Conservation (phyloP, 1,140 invertebrate species). For the Mercenaria mercenaria region DNA sequence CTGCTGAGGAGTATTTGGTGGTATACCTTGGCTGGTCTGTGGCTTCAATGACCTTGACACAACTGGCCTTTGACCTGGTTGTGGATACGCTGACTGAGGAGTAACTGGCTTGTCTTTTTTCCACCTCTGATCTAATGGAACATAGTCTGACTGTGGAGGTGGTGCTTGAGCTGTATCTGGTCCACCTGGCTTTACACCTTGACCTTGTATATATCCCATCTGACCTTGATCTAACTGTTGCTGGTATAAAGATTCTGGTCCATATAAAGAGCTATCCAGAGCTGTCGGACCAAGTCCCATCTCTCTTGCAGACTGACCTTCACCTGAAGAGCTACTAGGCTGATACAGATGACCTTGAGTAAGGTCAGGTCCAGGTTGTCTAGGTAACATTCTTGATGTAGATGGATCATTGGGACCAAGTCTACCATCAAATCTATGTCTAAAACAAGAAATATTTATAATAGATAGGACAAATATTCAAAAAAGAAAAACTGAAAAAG, state of each 20-base stretch:
- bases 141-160: slow-evolving; percentile 29
- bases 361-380: slow-evolving; percentile 47
- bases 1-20: neutral
- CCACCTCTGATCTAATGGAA: slow-evolving; percentile 62
- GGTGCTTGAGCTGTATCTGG: slow-evolving; percentile 10
- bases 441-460: no score
- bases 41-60: slow-evolving; percentile 41
- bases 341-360: slow-evolving; percentile 62
- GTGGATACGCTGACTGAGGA: neutral
- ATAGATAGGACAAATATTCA: no score
- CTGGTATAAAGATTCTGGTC: neutral
- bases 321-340: neutral
- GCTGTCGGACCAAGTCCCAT: neutral
- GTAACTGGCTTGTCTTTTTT: slow-evolving; percentile 41
- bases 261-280: neutral
- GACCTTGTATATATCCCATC: neutral
- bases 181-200: slow-evolving; percentile 12
- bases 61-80: neutral
- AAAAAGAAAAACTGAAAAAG: no score
- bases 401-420: slow-evolving; percentile 29
- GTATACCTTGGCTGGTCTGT: neutral
- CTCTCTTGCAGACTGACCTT: neutral
- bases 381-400: neutral
- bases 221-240: slow-evolving; percentile 37
- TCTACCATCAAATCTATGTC: slow-evolving; percentile 48